Conservation (phyloP, 2,888 invertebrate species). For the Campaea margaritaria region DNA sequence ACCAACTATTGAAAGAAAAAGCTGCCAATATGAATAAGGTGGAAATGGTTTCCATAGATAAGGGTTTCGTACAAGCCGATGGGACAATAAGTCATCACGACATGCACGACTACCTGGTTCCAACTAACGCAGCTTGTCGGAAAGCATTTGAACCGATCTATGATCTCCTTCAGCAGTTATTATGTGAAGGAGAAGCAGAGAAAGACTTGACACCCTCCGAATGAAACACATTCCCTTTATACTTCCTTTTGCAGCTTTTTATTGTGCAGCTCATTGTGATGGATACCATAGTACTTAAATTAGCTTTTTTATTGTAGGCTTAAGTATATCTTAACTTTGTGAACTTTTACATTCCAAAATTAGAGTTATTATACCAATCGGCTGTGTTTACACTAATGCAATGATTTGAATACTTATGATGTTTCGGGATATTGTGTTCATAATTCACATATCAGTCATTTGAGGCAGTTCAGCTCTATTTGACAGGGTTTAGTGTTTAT, state of each 20-base stretch:
- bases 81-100: slow-evolving; percentile 94
- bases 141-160: slow-evolving; percentile 95
- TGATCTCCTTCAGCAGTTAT: slow-evolving; percentile 91
- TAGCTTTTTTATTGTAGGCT: slow-evolving; percentile 78
- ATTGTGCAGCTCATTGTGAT: slow-evolving; percentile 78
- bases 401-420: slow-evolving; percentile 45
- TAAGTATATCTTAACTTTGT: slow-evolving; percentile 67
- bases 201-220: slow-evolving; percentile 90
- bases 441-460: slow-evolving; percentile 26
- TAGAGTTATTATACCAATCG: slow-evolving; percentile 65
- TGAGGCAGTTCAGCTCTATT: slow-evolving; percentile 31
- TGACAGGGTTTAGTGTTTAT: slow-evolving; percentile 24
- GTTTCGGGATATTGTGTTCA: slow-evolving; percentile 41
- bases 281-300: slow-evolving; percentile 77
- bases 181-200: slow-evolving; percentile 90
- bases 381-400: slow-evolving; percentile 66
- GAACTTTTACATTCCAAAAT: slow-evolving; percentile 78
- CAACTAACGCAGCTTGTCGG: slow-evolving; percentile 93
- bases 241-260: slow-evolving; percentile 60
- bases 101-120: slow-evolving; percentile 96
- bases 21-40: slow-evolving; percentile 87
- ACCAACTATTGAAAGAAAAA: slow-evolving; percentile 88
- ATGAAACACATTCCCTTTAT: slow-evolving; percentile 64
- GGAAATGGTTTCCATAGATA: slow-evolving; percentile 92
- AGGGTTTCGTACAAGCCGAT: slow-evolving; percentile 91